A percentile compares a stretch with the other conserved stretches of the same genome.
phyloP scores from a whole-genome alignment of 2,113 vertebrate species.

The Bettongia penicillata region DNA sequence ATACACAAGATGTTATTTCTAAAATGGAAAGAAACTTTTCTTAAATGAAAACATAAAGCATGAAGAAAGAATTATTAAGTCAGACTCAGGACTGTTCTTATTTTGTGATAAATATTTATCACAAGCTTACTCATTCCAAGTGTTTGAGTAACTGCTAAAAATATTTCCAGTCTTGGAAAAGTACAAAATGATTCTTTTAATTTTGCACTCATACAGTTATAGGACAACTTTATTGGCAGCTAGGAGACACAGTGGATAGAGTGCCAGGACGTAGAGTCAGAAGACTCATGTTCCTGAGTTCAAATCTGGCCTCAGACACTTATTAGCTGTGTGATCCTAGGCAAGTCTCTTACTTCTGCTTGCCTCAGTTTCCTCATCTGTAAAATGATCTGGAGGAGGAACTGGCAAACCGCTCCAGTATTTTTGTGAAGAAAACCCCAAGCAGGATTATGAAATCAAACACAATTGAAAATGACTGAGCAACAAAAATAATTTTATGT shows the following conservation, averaged over 20 bases:
- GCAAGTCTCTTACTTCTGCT: not conserved
- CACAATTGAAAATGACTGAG: not conserved
- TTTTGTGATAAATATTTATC: not conserved
- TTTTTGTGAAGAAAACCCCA: not conserved
- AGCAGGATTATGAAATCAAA: not conserved
- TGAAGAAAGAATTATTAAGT: not conserved
- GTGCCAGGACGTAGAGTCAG: not conserved
- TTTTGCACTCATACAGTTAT: not conserved
- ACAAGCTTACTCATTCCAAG: not conserved
- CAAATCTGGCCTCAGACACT: not conserved
- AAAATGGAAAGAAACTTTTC: not conserved
- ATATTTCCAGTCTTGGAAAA: not conserved
- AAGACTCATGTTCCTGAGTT: not conserved
- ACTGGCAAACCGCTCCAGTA: not conserved
- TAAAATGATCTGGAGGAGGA: not conserved
- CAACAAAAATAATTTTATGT: not conserved
- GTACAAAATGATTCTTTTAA: not conserved
- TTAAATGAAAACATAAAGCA: not conserved
- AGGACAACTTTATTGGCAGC: not conserved
- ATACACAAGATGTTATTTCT: not conserved
- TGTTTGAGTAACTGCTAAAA: not conserved
- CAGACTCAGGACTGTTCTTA: not conserved
- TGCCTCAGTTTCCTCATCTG: not conserved
- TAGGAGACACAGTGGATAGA: not conserved
- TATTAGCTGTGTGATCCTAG: not conserved